These are phyloP conservation scores for Passerculus sandwichensis DNA, from an alignment of 2,797 vertebrate species.

Conservation along the genomic window DNA sequence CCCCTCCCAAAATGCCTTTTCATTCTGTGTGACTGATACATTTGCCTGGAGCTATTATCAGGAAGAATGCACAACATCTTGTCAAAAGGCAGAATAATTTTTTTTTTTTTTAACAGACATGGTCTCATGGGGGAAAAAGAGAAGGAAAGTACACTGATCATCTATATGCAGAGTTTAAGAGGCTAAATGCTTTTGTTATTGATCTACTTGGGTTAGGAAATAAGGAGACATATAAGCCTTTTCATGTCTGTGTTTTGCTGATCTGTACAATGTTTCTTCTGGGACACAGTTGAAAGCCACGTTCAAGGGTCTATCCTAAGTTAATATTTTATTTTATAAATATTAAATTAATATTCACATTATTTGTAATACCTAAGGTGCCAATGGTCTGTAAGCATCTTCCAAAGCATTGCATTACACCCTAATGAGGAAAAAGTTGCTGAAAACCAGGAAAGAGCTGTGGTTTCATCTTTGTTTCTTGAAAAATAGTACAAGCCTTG, in stretches of 20 bases:
- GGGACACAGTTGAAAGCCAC: not conserved
- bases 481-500: not conserved
- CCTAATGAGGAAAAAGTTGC: not conserved
- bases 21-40: not conserved
- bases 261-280: not conserved
- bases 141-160: not conserved
- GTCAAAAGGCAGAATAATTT: not conserved
- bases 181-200: slow-evolving; percentile 10
- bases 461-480: not conserved
- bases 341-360: not conserved
- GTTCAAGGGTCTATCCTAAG: not conserved
- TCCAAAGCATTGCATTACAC: not conserved
- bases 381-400: not conserved
- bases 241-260: not conserved
- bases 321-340: not conserved
- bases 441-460: not conserved
- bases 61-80: slow-evolving; percentile 45
- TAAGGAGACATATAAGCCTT: not conserved
- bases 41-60: slow-evolving; percentile 35
- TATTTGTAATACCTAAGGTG: not conserved
- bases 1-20: slow-evolving; percentile 17
- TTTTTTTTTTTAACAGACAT: not conserved
- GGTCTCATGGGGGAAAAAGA: not conserved
- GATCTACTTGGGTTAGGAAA: slow-evolving; percentile 12
- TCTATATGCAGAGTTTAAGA: not conserved